phyloP scores from a whole-genome alignment of 2,113 vertebrate species.

The Mormyrus lacerda region DNA sequence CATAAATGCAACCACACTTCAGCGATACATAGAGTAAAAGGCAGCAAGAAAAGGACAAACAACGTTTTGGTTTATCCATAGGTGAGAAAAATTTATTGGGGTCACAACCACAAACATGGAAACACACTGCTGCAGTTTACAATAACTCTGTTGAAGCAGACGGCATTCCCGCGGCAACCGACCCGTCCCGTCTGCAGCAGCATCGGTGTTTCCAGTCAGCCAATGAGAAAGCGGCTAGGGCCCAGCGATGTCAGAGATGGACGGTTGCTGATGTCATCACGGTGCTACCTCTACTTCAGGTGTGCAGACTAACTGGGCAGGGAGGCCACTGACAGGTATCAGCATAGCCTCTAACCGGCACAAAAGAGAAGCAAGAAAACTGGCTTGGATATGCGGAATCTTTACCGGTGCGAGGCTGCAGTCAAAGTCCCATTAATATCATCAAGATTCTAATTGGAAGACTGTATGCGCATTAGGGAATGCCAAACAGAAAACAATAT shows the following conservation, averaged over 20 bases:
- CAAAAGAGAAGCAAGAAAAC: background rate
- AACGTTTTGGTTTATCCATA: background rate
- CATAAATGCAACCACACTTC: background rate
- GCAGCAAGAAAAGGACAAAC: background rate
- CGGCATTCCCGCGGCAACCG: background rate
- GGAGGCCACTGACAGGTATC: background rate
- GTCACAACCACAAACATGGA: conserved; percentile 8
- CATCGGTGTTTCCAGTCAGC: background rate
- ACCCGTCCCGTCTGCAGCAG: background rate
- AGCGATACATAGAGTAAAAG: background rate
- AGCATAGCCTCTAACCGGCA: background rate
- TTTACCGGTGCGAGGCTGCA: background rate
- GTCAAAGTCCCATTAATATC: conserved; percentile 3
- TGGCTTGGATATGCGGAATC: background rate
- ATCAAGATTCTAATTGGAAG: conserved; percentile 23
- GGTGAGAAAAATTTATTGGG: conserved; percentile 5
- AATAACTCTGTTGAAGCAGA: background rate
- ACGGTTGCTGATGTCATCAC: background rate
- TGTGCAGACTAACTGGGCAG: background rate
- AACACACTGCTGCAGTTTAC: background rate
- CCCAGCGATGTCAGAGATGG: background rate
- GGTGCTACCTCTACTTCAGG: background rate
- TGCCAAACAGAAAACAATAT: conserved; percentile 15
- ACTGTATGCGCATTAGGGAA: conserved; percentile 4
- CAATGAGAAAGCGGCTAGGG: background rate